Evolutionary conservation across 2,888 invertebrate species (phyloP).

Genomic region (Rosalia funebris): DNA sequence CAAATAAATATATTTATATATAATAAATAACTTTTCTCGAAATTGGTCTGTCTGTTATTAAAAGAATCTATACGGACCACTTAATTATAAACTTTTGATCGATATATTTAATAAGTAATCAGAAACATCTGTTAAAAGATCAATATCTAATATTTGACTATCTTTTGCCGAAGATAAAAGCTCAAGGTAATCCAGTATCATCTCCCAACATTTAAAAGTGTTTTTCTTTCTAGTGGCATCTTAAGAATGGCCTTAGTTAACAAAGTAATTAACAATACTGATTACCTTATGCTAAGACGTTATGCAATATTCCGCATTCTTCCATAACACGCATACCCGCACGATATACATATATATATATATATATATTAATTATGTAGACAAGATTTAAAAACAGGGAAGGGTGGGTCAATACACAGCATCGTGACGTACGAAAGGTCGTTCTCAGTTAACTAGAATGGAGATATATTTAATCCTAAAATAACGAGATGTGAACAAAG

Average conservation of each 20-base stretch:
- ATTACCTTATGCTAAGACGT: slow-evolving; percentile 2
- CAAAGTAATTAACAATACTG: slow-evolving; percentile 1
- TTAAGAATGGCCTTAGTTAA: slow-evolving; percentile 1
- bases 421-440: not conserved
- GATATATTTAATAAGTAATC: too few relatives aligned
- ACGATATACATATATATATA: too few relatives aligned
- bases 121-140: too few relatives aligned
- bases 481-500: too few relatives aligned
- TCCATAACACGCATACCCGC: not conserved
- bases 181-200: slow-evolving; percentile 26
- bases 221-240: not conserved
- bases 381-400: not conserved
- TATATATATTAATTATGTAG: not conserved
- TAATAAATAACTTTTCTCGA: too few relatives aligned
- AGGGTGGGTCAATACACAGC: not conserved
- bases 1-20: too few relatives aligned
- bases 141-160: too few relatives aligned
- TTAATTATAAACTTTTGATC: too few relatives aligned
- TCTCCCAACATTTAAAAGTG: slow-evolving; percentile 17
- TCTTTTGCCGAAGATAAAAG: not conserved
- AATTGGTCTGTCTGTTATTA: too few relatives aligned
- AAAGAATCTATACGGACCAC: too few relatives aligned
- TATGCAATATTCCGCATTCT: slow-evolving; percentile 24
- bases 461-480: too few relatives aligned
- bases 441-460: not conserved